Percentiles rank a stretch among this genome's conserved stretches.
Conservation (phyloP, 92 coral and sea anemone genomes). For the Diadumene lineata region DNA sequence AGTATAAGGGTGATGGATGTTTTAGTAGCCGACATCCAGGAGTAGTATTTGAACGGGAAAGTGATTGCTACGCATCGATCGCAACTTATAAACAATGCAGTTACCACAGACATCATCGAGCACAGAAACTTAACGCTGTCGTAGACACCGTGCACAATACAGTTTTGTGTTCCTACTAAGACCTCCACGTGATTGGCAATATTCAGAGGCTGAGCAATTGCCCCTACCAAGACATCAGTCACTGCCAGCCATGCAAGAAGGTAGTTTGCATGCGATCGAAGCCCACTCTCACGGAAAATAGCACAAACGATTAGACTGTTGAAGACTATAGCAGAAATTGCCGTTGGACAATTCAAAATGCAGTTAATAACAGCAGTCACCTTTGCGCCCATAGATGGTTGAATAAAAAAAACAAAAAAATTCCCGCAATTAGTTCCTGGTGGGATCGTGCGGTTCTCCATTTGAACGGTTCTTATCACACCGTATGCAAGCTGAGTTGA, state of each 20-base stretch:
- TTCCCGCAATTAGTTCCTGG: slow-evolving; percentile 14
- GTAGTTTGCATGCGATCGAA: slow-evolving; percentile 36
- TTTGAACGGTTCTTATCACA: neutral
- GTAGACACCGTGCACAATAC: slow-evolving; percentile 24
- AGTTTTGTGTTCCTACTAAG: slow-evolving; percentile 1
- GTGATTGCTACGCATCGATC: slow-evolving; percentile 41
- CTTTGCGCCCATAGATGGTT: slow-evolving; percentile 10
- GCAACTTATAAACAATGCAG: slow-evolving; percentile 39
- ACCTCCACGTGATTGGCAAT: slow-evolving; percentile 29
- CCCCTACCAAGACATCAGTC: slow-evolving; percentile 44
- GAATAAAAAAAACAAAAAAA: neutral
- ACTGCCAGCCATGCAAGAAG: slow-evolving; percentile 40
- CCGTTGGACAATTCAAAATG: slow-evolving; percentile 32
- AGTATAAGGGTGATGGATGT: slow-evolving; percentile 23
- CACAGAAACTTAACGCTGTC: slow-evolving; percentile 39
- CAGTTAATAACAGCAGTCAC: slow-evolving; percentile 36
- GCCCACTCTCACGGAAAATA: slow-evolving; percentile 20
- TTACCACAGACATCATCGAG: slow-evolving; percentile 43
- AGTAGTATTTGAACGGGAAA: slow-evolving; percentile 37
- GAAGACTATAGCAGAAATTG: slow-evolving; percentile 29
- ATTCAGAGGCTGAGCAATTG: slow-evolving; percentile 33
- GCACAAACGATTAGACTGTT: slow-evolving; percentile 30
- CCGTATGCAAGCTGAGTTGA: too few species aligned
- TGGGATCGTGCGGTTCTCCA: neutral
- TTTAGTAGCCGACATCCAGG: slow-evolving; percentile 31